Percentiles rank a stretch among this genome's conserved stretches.
phyloP scores from a whole-genome alignment of 2,888 invertebrate genomes.

The Tanytarsus gracilentus region DNA sequence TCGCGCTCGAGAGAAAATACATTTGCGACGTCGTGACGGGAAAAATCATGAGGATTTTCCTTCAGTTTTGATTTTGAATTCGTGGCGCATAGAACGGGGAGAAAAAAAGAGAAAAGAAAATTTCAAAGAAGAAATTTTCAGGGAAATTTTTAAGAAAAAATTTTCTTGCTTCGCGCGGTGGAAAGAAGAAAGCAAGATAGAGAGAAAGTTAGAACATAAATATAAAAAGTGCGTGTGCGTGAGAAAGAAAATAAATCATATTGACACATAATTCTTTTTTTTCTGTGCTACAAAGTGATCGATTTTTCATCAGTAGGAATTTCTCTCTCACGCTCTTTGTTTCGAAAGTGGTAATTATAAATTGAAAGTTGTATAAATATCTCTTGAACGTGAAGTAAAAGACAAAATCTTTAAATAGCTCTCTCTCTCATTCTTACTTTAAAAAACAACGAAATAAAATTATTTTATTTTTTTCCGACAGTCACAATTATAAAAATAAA shows the following conservation, averaged over 20 bases:
- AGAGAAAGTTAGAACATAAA: too few relatives aligned
- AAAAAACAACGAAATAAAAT: constrained; percentile 24
- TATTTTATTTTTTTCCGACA: constrained; percentile 16
- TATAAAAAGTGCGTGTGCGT: too few relatives aligned
- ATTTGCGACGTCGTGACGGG: background rate
- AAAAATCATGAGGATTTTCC: constrained; percentile 1
- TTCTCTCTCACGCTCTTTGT: constrained; percentile 7
- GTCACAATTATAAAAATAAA: constrained; percentile 27
- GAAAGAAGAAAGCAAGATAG: background rate
- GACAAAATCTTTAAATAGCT: constrained; percentile 26
- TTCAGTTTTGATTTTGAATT: constrained; percentile 28
- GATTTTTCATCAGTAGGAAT: background rate
- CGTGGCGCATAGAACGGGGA: constrained; percentile 23
- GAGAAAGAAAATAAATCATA: too few relatives aligned
- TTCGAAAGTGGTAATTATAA: constrained; percentile 19
- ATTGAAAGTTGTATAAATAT: constrained; percentile 5
- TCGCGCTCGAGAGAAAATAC: background rate
- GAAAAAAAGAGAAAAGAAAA: background rate
- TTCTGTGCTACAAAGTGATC: constrained; percentile 5
- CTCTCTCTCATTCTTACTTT: too few relatives aligned
- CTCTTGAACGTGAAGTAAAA: constrained; percentile 9
- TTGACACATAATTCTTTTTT: too few relatives aligned
- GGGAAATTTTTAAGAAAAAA: too few relatives aligned
- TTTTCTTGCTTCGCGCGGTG: too few relatives aligned
- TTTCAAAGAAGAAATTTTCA: background rate